Percentiles rank a stretch among this genome's conserved stretches.
Conservation (phyloP, 2,888 invertebrate genomes). For the Pachymerium ferrugineum region DNA sequence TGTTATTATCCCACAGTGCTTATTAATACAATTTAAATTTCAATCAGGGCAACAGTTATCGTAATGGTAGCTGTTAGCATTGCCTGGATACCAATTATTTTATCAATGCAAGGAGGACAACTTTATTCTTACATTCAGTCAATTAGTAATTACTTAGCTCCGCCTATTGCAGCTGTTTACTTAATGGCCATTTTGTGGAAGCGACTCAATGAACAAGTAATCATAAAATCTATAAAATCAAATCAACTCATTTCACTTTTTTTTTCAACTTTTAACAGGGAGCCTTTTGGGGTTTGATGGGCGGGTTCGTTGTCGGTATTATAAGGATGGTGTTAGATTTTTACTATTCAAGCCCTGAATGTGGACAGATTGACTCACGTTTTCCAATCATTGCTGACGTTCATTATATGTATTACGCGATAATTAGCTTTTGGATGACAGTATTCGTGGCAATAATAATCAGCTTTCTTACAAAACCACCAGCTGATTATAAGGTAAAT, state of each 20-base stretch:
- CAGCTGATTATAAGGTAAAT: conserved; percentile 40
- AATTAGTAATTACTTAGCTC: conserved; percentile 47
- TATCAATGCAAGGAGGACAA: conserved; percentile 49
- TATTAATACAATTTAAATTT: no score
- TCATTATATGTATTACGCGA: conserved; percentile 52
- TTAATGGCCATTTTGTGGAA: conserved; percentile 46
- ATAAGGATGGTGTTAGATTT: conserved; percentile 50
- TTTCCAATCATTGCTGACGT: conserved; percentile 45
- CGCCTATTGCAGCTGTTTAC: conserved; percentile 49
- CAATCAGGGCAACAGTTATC: conserved; percentile 40
- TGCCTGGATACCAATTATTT: conserved; percentile 49
- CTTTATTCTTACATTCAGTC: conserved; percentile 48
- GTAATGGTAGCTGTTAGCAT: conserved; percentile 47
- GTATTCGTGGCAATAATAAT: conserved; percentile 41
- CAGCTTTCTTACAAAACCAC: conserved; percentile 42
- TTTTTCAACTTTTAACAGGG: no score
- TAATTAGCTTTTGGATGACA: conserved; percentile 48
- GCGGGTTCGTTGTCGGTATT: conserved; percentile 48
- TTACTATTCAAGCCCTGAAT: conserved; percentile 46
- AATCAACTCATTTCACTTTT: background rate
- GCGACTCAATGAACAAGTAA: conserved; percentile 47
- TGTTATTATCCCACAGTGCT: background rate
- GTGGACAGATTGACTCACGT: conserved; percentile 47
- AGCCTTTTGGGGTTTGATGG: conserved; percentile 50
- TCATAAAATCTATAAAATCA: no score